A percentile compares a stretch with the other conserved stretches of the same genome.
These are phyloP conservation scores for Loxodonta africana DNA, from an alignment of 2,113 vertebrate species.

Conservation along the genomic window DNA sequence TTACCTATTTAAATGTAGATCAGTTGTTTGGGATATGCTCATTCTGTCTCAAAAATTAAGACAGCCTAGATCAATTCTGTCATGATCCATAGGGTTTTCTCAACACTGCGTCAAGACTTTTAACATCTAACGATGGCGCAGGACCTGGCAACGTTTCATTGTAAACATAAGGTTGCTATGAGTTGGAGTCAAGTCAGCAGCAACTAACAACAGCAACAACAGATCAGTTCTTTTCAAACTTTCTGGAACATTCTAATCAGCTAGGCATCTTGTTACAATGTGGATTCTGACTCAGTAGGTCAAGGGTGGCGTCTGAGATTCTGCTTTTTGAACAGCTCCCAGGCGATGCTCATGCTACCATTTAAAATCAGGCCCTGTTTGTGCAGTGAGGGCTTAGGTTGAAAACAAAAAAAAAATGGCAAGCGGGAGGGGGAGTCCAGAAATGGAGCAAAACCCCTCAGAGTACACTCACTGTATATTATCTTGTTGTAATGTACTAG, in stretches of 20 bases:
- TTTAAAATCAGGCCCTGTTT: too few species aligned
- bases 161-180: background rate
- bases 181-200: background rate
- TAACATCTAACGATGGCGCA: background rate
- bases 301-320: too few species aligned
- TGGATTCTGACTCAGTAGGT: background rate
- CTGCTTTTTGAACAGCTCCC: background rate
- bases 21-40: background rate
- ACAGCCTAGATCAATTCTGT: background rate
- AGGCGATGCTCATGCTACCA: rapidly evolving
- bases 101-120: background rate
- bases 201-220: background rate
- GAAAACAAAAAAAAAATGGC: background rate
- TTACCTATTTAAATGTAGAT: background rate
- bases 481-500: background rate
- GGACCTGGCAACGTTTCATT: background rate
- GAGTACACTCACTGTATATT: background rate
- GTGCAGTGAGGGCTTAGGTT: background rate
- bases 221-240: background rate
- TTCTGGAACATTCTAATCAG: background rate
- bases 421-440: background rate
- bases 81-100: background rate
- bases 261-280: background rate
- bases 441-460: background rate
- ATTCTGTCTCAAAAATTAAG: background rate